These are phyloP conservation scores for Phrynosoma blainvillii DNA, from an alignment of 2,113 vertebrate species.

Conservation along the genomic window DNA sequence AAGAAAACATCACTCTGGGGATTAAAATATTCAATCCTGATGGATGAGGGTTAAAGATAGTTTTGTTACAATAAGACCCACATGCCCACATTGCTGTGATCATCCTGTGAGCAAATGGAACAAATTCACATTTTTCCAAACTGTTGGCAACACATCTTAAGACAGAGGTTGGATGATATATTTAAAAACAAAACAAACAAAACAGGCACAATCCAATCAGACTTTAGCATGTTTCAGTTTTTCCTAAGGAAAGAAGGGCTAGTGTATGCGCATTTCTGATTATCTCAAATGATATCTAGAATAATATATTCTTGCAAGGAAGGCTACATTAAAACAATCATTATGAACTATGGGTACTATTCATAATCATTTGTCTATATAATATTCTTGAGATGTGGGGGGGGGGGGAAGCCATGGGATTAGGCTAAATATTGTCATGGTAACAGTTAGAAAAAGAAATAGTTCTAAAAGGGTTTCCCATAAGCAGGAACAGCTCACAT, in stretches of 20 bases:
- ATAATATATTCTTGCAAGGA: constrained; percentile 43
- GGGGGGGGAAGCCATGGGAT: constrained; percentile 67
- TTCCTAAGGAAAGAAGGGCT: constrained; percentile 12
- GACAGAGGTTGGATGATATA: background rate
- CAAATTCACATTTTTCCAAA: background rate
- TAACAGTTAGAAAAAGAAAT: constrained; percentile 75
- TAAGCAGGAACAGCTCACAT: constrained; percentile 72
- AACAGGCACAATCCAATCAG: background rate
- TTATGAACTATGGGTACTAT: constrained; percentile 60
- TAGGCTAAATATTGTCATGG: constrained; percentile 75
- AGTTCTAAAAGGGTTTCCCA: constrained; percentile 71
- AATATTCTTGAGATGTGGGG: constrained; percentile 64
- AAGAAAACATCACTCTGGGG: too few relatives aligned
- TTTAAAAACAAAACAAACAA: background rate
- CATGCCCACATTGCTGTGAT: too few relatives aligned
- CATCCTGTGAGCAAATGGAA: background rate
- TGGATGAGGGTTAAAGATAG: too few relatives aligned
- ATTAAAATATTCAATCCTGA: too few relatives aligned
- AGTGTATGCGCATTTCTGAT: constrained; percentile 25
- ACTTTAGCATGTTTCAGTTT: background rate
- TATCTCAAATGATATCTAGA: constrained; percentile 44
- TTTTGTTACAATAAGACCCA: background rate
- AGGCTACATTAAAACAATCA: constrained; percentile 46
- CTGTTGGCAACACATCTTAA: background rate
- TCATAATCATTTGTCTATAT: constrained; percentile 68